Evolutionary conservation across 2,797 vertebrate genomes (phyloP).

Genomic region (Eleutherodactylus coqui): DNA sequence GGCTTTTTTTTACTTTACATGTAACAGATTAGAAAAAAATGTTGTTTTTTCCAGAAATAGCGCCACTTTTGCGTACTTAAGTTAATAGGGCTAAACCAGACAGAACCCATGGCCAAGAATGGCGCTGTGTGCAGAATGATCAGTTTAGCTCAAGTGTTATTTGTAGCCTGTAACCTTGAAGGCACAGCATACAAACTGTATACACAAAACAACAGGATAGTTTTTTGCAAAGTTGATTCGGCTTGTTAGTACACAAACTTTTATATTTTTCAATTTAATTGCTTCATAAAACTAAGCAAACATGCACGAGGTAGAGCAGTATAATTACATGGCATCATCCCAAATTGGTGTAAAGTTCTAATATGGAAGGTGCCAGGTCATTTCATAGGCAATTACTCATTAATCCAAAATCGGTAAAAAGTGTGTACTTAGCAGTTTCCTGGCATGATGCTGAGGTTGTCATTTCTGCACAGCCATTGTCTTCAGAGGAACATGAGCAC

Average conservation of each 20-base stretch:
- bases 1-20: not conserved
- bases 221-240: not conserved
- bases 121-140: not conserved
- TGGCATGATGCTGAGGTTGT: not conserved
- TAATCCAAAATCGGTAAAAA: not conserved
- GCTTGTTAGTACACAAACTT: too few relatives aligned
- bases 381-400: slow-evolving; percentile 30
- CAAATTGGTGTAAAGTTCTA: not conserved
- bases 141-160: not conserved
- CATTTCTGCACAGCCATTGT: not conserved
- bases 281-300: not conserved
- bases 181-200: not conserved
- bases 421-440: not conserved
- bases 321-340: slow-evolving; percentile 3
- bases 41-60: not conserved
- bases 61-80: not conserved
- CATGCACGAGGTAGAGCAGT: not conserved
- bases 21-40: not conserved
- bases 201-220: not conserved
- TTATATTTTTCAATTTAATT: too few relatives aligned
- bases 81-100: not conserved
- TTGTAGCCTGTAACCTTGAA: not conserved
- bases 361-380: slow-evolving; percentile 23
- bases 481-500: not conserved
- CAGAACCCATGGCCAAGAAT: not conserved